Base-by-base conservation (phyloP, 2,888 invertebrate species). In the Branchellion lobata region DNA sequence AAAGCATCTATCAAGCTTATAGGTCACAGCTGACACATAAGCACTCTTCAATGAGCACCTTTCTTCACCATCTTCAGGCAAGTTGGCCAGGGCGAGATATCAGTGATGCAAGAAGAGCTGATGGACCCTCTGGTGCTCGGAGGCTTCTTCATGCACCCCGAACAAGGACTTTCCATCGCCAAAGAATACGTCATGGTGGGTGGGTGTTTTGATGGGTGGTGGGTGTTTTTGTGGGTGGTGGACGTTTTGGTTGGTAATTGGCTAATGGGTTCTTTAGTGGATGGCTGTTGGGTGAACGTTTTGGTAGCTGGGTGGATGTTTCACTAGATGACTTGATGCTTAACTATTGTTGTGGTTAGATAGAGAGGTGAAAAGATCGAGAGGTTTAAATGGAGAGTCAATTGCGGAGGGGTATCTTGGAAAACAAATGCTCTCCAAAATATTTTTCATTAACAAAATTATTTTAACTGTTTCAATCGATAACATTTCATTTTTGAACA, bases 131-230 rank as follows among this genome's bases (percentile, higher is more conserved):
- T 79, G 65, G 82, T 82, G 2, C 72, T 83, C 8, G 73, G 81
- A 0, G 83, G 65, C 1, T 83, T 80, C 51, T 79, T 81, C 71
- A 92, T 97, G 89, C 95, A 95, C 84, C 92, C 93, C 0, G 91
- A 92, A 0, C 90, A 91, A 78, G 96, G 96, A 0, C 92, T 96
- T 82, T 96, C 95, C 73, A 93, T 97, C 91, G 86, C 95, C 68
- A 90, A 91, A 18, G 91, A 90, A 81, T 92, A 95, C 0, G 90
- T 94, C 57, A 92, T 91, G 85, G 92, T 92, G 27, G 18, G 21
- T 68, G 27, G n/a, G n/a, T n/a, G n/a, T n/a, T n/a, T n/a, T 0
- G n/a, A n/a, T 29, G 18, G 27, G 14, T 29, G 11, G 33, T 71
- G 11, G 8, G 34, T 71, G 33, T n/a, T 8, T 8, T 71, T 29